Percentiles rank a stretch among this genome's conserved stretches.
Evolutionary conservation across 2,888 invertebrate species (phyloP).

Genomic region (Hemaris fuciformis): DNA sequence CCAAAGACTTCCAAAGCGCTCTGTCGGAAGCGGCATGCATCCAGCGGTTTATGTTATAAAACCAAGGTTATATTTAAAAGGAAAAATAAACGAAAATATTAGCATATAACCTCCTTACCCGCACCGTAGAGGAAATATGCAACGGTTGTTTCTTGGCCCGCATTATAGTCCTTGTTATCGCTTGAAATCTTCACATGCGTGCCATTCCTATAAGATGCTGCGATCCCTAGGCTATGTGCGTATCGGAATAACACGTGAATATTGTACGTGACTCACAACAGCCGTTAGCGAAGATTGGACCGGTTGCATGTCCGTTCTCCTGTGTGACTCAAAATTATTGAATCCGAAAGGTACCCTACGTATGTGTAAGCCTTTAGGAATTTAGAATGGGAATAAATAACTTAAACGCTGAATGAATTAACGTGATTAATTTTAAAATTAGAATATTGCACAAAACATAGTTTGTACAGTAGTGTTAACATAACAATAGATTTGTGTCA

Average conservation of each 20-base stretch:
- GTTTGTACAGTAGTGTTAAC: too few relatives aligned
- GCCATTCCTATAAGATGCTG: not conserved
- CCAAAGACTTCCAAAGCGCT: too few relatives aligned
- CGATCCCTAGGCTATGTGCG: not conserved
- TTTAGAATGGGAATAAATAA: not conserved
- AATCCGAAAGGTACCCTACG: not conserved
- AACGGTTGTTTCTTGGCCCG: not conserved
- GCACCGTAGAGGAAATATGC: not conserved
- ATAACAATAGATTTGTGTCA: too few relatives aligned
- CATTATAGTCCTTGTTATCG: not conserved
- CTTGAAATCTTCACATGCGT: not conserved
- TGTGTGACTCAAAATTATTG: not conserved
- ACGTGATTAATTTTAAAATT: too few relatives aligned
- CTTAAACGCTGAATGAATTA: too few relatives aligned
- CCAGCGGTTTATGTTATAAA: too few relatives aligned
- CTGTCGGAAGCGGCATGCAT: too few relatives aligned
- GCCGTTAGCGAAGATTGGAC: constrained; percentile 7
- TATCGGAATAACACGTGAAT: constrained; percentile 6
- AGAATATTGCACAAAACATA: too few relatives aligned
- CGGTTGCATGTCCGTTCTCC: not conserved
- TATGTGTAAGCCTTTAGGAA: not conserved
- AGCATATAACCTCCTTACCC: too few relatives aligned
- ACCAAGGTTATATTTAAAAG: too few relatives aligned
- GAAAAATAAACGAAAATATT: too few relatives aligned
- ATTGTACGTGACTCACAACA: constrained; percentile 9